phyloP scores from a whole-genome alignment of 1,140 invertebrate genomes.

The Aphis craccivora region DNA sequence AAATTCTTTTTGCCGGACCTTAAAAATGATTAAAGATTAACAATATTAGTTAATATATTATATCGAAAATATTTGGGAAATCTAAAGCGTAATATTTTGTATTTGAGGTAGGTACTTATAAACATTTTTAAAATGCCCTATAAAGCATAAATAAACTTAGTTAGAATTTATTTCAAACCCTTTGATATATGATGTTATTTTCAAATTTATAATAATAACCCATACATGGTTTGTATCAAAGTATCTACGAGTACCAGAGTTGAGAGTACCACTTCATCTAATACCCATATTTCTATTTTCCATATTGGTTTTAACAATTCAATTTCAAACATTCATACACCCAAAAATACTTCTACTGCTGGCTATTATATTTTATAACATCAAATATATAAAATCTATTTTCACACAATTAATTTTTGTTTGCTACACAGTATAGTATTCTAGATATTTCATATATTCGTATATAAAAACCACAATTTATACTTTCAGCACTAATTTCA shows the following conservation, averaged over 20 bases:
- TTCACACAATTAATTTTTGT: neutral
- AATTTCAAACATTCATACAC: neutral
- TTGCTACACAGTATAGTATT: neutral
- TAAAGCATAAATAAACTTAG: neutral
- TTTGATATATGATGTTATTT: neutral
- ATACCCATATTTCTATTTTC: neutral
- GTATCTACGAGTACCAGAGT: neutral
- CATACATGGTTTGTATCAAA: neutral
- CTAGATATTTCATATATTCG: neutral
- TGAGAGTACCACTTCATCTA: too few species aligned
- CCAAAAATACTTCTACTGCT: neutral
- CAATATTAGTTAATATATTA: neutral
- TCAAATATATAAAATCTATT: neutral
- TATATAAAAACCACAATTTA: neutral
- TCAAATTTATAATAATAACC: neutral
- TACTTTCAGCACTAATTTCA: neutral
- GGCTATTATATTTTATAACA: neutral
- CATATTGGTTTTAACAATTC: neutral
- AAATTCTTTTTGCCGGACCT: neutral
- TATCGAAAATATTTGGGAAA: neutral
- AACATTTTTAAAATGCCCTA: neutral
- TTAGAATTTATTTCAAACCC: neutral
- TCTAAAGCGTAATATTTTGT: neutral
- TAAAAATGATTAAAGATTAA: conserved; percentile 3
- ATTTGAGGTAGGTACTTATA: neutral